Base-by-base conservation (phyloP, 2,888 invertebrate genomes). In the Phengaris alcon region DNA sequence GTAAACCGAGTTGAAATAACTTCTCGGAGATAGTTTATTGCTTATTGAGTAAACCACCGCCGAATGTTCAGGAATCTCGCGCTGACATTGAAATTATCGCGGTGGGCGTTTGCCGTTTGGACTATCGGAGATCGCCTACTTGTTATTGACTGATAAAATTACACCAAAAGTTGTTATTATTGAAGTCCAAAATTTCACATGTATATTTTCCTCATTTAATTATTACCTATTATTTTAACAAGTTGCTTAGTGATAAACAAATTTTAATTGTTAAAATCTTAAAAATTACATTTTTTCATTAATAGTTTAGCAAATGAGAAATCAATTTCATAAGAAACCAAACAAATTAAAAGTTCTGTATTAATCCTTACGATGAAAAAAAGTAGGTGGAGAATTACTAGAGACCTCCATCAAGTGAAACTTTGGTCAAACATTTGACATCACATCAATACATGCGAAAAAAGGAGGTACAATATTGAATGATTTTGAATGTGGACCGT, bases 11-110 rank as follows among this genome's bases (percentile, higher is more conserved):
- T 90, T 90, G 88, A 90, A 91, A 91, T 90, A 90, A 91, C 90
- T 91, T 90, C 90, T 90, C 87, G 89, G 88, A 92, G 89, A 90
- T 91, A 90, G 91, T 93, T 93, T 93, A 93, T 92, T 90, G 93
- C 93, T 92, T 92, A 93, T 93, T 93, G 93, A 92, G 91, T 87
- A 88, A 64, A 10, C 52, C 52, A 52, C 52, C 55, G 55, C 35
- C 64, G 64, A 64, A 90, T 89, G 88, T 87, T 86, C 83, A 85
- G 84, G 90, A 92, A 90, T 91, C 92, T 90, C 91, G 89, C 87
- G 90, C 91, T 85, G 88, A 91, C 91, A 90, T 89, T 90, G 91
- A 89, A 93, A 92, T 92, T 91, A 91, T 90, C 90, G 91, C 88
- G 91, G 92, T 93, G 90, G 93, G 92, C 83, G 88, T 84, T 85